Conservation (phyloP, 2,888 invertebrate species). For the Yponomeuta plumbellus region DNA sequence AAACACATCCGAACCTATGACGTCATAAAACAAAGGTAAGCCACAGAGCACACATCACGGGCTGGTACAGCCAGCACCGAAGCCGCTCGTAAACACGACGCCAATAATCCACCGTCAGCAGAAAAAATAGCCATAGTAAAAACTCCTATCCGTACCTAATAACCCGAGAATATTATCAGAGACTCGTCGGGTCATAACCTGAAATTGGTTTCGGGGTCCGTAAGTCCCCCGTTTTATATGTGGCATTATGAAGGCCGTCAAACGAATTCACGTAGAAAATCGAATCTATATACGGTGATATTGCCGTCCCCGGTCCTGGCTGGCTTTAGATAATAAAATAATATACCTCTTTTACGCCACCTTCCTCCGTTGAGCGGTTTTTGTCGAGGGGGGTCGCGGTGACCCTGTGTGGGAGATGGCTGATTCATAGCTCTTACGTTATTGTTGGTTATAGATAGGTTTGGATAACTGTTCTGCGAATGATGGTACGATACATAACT, state of each 20-base stretch:
- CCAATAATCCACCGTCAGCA: conserved; percentile 72
- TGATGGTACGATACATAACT: neutral
- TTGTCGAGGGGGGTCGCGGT: conserved; percentile 29
- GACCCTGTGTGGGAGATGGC: conserved; percentile 26
- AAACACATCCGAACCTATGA: conserved; percentile 33
- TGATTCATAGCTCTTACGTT: neutral
- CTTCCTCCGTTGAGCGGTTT: conserved; percentile 26
- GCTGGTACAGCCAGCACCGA: conserved; percentile 25
- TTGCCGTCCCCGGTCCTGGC: conserved; percentile 66
- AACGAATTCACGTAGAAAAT: conserved; percentile 79
- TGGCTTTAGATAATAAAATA: conserved; percentile 74
- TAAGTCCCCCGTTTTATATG: conserved; percentile 77
- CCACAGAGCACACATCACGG: conserved; percentile 24
- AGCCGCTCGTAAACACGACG: conserved; percentile 56
- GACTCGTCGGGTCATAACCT: conserved; percentile 77
- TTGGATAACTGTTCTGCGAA: neutral
- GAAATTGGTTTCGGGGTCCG: conserved; percentile 78
- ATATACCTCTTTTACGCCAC: conserved; percentile 68
- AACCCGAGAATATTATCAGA: conserved; percentile 77
- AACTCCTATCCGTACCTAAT: conserved; percentile 76
- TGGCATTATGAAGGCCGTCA: conserved; percentile 78
- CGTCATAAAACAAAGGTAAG: conserved; percentile 62
- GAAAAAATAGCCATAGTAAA: conserved; percentile 77
- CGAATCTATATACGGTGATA: conserved; percentile 78
- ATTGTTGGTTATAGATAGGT: neutral